Evolutionary conservation across 2,797 vertebrate genomes (phyloP).

Genomic region (Nannoperca australis): DNA sequence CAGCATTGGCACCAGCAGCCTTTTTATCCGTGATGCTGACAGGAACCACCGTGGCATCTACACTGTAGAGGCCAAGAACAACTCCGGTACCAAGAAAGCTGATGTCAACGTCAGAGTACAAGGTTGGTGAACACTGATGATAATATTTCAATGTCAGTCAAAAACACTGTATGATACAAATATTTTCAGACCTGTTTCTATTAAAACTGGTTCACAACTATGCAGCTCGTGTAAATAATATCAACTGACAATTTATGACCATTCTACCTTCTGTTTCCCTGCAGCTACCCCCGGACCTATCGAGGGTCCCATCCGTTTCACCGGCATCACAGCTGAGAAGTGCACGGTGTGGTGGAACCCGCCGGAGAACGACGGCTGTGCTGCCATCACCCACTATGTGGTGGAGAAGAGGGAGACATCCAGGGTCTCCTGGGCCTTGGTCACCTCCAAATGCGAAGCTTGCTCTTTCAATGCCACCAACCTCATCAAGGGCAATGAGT

Average conservation of each 20-base stretch:
- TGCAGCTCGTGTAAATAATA: background rate
- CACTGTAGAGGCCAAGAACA: conserved; percentile 95
- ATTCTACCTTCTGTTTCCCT: conserved; percentile 30
- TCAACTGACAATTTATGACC: background rate
- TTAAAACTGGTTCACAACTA: background rate
- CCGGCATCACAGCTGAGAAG: conserved; percentile 94
- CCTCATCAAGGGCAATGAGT: conserved; percentile 98
- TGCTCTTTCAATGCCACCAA: conserved; percentile 93
- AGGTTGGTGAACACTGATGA: conserved; percentile 82
- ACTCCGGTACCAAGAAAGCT: conserved; percentile 90
- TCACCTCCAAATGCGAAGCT: conserved; percentile 95
- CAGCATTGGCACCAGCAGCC: conserved; percentile 90
- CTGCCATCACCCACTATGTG: conserved; percentile 92
- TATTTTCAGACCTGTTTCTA: background rate
- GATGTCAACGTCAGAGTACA: conserved; percentile 96
- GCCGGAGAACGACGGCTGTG: conserved; percentile 97
- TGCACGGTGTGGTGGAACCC: conserved; percentile 97
- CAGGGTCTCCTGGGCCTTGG: conserved; percentile 94
- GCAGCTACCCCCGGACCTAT: conserved; percentile 95
- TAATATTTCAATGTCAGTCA: background rate
- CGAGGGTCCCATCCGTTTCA: conserved; percentile 96
- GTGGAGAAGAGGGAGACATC: conserved; percentile 99
- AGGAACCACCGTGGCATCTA: conserved; percentile 95
- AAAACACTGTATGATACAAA: background rate
- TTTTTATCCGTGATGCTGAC: conserved; percentile 93